Percentiles rank a stretch among this genome's conserved stretches.
These are phyloP conservation scores for Dexiosoma caninum DNA, from an alignment of 2,888 invertebrate species.

Conservation along the genomic window DNA sequence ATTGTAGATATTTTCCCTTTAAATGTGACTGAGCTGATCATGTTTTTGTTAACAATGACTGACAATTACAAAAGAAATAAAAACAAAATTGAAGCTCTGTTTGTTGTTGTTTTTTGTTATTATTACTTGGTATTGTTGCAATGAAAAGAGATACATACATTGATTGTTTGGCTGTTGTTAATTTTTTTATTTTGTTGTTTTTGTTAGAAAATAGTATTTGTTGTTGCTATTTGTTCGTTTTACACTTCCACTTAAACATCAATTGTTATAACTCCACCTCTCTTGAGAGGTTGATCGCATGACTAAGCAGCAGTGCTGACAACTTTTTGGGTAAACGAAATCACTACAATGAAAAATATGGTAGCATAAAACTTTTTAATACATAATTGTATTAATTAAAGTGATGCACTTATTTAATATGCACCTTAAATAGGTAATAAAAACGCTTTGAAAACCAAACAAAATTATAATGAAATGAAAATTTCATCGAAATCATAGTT, in stretches of 20 bases:
- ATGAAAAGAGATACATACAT: conserved; percentile 40
- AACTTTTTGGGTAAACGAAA: too few species aligned
- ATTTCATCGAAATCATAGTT: too few species aligned
- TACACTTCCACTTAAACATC: background rate
- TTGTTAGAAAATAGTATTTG: background rate
- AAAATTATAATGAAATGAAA: too few species aligned
- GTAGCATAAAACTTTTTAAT: too few species aligned
- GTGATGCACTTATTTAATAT: too few species aligned
- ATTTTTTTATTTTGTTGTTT: conserved; percentile 15
- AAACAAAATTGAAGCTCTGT: background rate
- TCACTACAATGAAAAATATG: too few species aligned
- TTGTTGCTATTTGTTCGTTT: background rate
- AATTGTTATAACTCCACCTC: conserved; percentile 51
- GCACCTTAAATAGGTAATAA: too few species aligned
- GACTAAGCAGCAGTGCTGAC: background rate
- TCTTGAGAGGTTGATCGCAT: background rate
- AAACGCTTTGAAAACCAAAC: too few species aligned
- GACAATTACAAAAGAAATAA: background rate
- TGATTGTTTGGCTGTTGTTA: conserved; percentile 20
- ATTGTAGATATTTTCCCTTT: background rate
- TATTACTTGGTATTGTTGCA: conserved; percentile 1
- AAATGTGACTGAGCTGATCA: conserved; percentile 3
- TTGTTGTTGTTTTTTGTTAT: background rate
- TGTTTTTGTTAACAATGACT: conserved; percentile 1
- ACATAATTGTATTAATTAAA: too few species aligned